A percentile compares a stretch with the other conserved stretches of the same genome.
phyloP scores from a whole-genome alignment of 2,113 vertebrate genomes.

The Bombycilla garrulus region DNA sequence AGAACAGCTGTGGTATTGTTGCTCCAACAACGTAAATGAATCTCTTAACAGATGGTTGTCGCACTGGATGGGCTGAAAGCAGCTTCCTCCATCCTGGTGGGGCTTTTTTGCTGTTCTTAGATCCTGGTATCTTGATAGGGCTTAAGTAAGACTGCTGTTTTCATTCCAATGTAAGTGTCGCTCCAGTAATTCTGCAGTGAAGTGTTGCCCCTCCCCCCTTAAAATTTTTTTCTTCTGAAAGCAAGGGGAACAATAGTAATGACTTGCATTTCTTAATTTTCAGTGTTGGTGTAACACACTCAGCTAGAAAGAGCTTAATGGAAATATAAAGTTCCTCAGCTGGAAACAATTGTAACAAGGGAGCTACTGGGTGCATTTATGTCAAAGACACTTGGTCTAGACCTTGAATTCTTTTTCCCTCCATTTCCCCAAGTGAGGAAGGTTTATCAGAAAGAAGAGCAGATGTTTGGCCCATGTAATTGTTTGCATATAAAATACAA shows the following conservation, averaged over 20 bases:
- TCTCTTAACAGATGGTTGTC: slow-evolving; percentile 8
- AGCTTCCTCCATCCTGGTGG: background rate
- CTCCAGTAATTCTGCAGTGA: background rate
- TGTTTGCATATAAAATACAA: background rate
- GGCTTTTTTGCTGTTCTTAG: background rate
- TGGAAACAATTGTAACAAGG: background rate
- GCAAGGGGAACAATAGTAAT: background rate
- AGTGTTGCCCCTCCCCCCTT: background rate
- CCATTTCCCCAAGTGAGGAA: background rate
- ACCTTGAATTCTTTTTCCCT: background rate
- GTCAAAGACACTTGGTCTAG: background rate
- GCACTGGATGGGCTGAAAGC: background rate
- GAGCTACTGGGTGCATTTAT: background rate
- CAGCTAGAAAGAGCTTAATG: background rate
- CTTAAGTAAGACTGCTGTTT: background rate
- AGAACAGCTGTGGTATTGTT: slow-evolving; percentile 39
- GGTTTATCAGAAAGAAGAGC: background rate
- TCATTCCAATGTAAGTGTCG: background rate
- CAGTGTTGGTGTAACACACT: background rate
- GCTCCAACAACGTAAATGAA: background rate
- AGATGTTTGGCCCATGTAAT: background rate
- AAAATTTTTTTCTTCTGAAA: background rate
- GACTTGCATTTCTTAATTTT: background rate
- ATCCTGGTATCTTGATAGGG: background rate
- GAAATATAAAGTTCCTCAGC: background rate